phyloP scores from a whole-genome alignment of 2,888 invertebrate species.

The Acronicta alni region DNA sequence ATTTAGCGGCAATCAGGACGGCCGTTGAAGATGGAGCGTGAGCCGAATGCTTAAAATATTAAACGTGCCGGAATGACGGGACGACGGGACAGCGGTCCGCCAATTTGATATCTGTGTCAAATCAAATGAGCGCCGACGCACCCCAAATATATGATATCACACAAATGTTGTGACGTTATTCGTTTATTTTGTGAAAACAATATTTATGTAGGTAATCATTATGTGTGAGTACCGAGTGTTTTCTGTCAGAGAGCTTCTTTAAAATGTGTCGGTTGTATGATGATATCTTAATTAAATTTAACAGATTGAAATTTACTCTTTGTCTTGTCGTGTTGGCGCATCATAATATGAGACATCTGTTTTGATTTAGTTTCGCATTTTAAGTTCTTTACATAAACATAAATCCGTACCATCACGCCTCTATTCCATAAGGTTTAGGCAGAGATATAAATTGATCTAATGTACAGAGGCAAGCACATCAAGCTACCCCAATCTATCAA shows the following conservation, averaged over 20 bases:
- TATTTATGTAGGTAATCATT: slow-evolving; percentile 31
- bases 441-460: too few species aligned
- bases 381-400: too few species aligned
- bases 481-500: too few species aligned
- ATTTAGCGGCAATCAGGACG: slow-evolving; percentile 89
- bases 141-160: slow-evolving; percentile 58
- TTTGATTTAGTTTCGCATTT: slow-evolving; percentile 15
- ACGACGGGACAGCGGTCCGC: slow-evolving; percentile 73
- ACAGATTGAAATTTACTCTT: slow-evolving; percentile 23
- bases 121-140: slow-evolving; percentile 60
- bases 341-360: slow-evolving; percentile 8
- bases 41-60: slow-evolving; percentile 87
- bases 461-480: too few species aligned
- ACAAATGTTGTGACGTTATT: slow-evolving; percentile 43
- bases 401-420: too few species aligned
- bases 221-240: slow-evolving; percentile 21
- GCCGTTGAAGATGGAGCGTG: slow-evolving; percentile 88
- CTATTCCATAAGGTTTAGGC: too few species aligned
- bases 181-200: slow-evolving; percentile 47
- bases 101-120: slow-evolving; percentile 79
- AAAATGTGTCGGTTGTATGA: slow-evolving; percentile 18
- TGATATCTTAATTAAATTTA: slow-evolving; percentile 3
- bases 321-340: slow-evolving; percentile 7
- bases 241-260: slow-evolving; percentile 4
- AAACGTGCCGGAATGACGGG: slow-evolving; percentile 82